Conservation (phyloP, 2,797 vertebrate species). For the Falco naumanni region DNA sequence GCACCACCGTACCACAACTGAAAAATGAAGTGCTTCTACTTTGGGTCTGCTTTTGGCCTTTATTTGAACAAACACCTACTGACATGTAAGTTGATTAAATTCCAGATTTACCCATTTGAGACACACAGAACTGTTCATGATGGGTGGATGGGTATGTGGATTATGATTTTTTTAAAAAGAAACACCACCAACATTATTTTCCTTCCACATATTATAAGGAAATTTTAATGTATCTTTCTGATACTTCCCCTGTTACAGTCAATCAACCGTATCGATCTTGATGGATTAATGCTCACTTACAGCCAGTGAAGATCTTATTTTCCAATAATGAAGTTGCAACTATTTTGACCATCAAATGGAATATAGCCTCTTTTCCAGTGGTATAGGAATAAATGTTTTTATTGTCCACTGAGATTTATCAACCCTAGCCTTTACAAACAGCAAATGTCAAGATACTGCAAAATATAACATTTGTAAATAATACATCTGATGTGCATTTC, state of each 20-base stretch:
- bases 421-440: conserved; percentile 46
- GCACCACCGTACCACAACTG: background rate
- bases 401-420: conserved; percentile 21
- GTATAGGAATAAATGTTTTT: background rate
- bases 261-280: conserved; percentile 15
- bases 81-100: background rate
- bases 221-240: background rate
- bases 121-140: background rate
- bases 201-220: background rate
- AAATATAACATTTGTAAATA: conserved; percentile 63
- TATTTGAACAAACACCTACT: background rate
- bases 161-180: background rate
- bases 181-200: background rate
- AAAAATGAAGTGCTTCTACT: background rate
- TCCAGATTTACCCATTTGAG: background rate
- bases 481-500: conserved; percentile 43
- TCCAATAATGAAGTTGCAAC: conserved; percentile 30
- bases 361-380: background rate
- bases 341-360: background rate
- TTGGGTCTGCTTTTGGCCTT: background rate
- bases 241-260: background rate
- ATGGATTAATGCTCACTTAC: conserved; percentile 7
- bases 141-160: background rate
- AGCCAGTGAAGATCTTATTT: background rate
- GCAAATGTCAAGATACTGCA: conserved; percentile 64